Evolutionary conservation across 2,113 vertebrate species (phyloP).

Genomic region (Sigmodon hispidus): DNA sequence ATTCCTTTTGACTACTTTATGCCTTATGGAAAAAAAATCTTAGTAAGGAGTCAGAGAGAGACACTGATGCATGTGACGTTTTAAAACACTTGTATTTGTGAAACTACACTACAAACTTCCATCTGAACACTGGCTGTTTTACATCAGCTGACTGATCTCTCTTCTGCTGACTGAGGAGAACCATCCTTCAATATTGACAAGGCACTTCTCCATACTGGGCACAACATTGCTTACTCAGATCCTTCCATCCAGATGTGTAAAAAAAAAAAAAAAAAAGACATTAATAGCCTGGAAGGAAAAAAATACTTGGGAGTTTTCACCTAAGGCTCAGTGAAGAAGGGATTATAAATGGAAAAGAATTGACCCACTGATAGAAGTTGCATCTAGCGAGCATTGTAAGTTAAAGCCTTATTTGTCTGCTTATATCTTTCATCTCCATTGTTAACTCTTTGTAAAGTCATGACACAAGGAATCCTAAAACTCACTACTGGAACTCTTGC

Average conservation of each 20-base stretch:
- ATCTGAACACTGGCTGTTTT: not conserved
- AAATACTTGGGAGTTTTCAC: not conserved
- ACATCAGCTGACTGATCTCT: not conserved
- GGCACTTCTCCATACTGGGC: not conserved
- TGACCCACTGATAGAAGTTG: not conserved
- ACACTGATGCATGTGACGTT: not conserved
- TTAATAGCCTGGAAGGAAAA: not conserved
- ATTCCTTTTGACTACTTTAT: not conserved
- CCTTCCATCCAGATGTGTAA: not conserved
- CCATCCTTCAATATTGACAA: not conserved
- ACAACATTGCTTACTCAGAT: not conserved
- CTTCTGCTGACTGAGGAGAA: not conserved
- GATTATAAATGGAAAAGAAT: not conserved
- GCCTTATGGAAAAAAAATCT: not conserved
- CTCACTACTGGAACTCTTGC: not conserved
- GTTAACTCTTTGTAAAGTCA: not conserved
- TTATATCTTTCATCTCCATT: not conserved
- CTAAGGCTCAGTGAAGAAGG: not conserved
- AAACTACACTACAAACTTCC: not conserved
- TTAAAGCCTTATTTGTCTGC: not conserved
- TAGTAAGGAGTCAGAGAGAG: not conserved
- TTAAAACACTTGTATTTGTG: not conserved
- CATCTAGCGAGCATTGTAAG: not conserved
- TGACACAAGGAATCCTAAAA: not conserved
- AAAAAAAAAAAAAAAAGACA: too few relatives aligned